These are phyloP conservation scores for Leistus spinibarbis DNA, from an alignment of 2,888 invertebrate genomes.

Conservation along the genomic window DNA sequence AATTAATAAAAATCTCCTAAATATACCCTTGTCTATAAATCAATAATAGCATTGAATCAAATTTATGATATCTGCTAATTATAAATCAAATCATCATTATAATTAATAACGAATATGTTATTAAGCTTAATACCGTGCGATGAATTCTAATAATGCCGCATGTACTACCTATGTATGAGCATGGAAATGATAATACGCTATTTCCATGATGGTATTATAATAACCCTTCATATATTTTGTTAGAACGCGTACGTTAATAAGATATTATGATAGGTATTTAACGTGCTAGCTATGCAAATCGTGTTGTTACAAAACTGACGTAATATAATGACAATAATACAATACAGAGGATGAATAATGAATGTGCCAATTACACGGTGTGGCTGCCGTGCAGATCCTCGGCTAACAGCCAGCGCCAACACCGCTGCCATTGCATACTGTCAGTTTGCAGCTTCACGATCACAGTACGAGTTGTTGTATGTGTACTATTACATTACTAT, in stretches of 20 bases:
- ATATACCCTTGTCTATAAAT: no score
- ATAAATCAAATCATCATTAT: neutral
- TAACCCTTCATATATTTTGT: neutral
- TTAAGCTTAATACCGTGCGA: neutral
- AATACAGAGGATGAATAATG: slow-evolving; percentile 10
- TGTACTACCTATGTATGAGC: no score
- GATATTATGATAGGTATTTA: slow-evolving; percentile 7
- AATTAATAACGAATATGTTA: neutral
- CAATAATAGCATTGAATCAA: no score
- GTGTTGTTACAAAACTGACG: slow-evolving; percentile 11
- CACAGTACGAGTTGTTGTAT: neutral
- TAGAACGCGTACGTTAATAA: neutral
- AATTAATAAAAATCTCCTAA: no score
- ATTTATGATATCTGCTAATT: no score
- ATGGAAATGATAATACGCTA: neutral
- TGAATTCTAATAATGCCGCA: neutral
- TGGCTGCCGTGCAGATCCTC: slow-evolving; percentile 2
- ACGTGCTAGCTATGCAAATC: slow-evolving; percentile 6
- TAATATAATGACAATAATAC: slow-evolving; percentile 11
- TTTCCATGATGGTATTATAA: neutral
- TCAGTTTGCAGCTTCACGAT: neutral
- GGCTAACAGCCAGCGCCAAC: neutral
- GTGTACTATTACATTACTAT: neutral
- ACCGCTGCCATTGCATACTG: neutral
- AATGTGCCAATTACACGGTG: slow-evolving; percentile 7